phyloP scores from a whole-genome alignment of 1,140 invertebrate species.

The Heliconius melpomene region DNA sequence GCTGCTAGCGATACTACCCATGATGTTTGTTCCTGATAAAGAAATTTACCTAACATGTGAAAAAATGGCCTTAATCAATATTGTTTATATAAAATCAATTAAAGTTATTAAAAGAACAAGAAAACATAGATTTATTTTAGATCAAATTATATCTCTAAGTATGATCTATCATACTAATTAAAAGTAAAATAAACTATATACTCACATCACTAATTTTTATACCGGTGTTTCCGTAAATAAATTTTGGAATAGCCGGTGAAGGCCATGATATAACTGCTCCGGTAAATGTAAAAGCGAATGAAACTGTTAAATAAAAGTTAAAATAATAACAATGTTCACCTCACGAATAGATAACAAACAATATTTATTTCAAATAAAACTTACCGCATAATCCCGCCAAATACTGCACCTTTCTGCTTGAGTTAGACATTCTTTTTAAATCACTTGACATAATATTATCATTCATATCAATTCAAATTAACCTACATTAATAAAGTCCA shows the following conservation, averaged over 20 bases:
- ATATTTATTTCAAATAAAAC: not conserved
- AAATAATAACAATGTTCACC: not conserved
- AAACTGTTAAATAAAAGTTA: constrained; percentile 51
- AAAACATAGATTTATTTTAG: too few relatives aligned
- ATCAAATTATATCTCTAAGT: too few relatives aligned
- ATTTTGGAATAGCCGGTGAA: constrained; percentile 80
- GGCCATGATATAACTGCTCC: constrained; percentile 75
- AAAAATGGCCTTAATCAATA: too few relatives aligned
- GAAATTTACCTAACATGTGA: not conserved
- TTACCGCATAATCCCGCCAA: constrained; percentile 18
- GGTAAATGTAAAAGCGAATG: constrained; percentile 70
- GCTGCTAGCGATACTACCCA: constrained; percentile 87
- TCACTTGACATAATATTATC: not conserved
- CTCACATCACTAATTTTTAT: constrained; percentile 72
- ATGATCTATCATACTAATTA: too few relatives aligned
- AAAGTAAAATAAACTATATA: constrained; percentile 21
- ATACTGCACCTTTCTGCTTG: constrained; percentile 2
- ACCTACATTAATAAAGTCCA: not conserved
- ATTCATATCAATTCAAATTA: not conserved
- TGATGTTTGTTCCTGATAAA: constrained; percentile 77
- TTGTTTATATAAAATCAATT: too few relatives aligned
- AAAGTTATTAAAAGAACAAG: too few relatives aligned
- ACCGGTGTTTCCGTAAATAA: constrained; percentile 69
- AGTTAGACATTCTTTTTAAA: constrained; percentile 3
- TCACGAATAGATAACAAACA: not conserved